These are phyloP conservation scores for Subacronicta megacephala DNA, from an alignment of 2,888 invertebrate genomes.

Conservation along the genomic window DNA sequence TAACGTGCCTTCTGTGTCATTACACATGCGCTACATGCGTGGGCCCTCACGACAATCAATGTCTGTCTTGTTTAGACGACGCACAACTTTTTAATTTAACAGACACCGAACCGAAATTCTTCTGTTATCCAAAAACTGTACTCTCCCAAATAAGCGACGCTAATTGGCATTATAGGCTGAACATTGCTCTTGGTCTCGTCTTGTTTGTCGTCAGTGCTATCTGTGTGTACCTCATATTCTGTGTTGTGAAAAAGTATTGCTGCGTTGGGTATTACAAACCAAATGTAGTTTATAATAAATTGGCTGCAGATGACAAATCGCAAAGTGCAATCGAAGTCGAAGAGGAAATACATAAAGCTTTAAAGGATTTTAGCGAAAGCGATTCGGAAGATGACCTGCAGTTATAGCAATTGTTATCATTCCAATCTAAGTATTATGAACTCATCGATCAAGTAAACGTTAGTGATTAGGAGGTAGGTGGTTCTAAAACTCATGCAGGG, in stretches of 20 bases:
- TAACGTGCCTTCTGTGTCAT: slow-evolving; percentile 92
- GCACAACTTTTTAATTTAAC: slow-evolving; percentile 86
- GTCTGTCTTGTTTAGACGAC: slow-evolving; percentile 92
- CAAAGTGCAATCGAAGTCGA: slow-evolving; percentile 81
- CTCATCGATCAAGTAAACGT: slow-evolving; percentile 64
- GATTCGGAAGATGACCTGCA: slow-evolving; percentile 82
- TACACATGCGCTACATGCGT: slow-evolving; percentile 93
- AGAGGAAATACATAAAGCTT: slow-evolving; percentile 81
- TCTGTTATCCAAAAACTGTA: slow-evolving; percentile 86
- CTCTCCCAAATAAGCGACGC: slow-evolving; percentile 80
- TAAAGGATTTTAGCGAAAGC: slow-evolving; percentile 79
- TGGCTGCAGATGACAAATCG: slow-evolving; percentile 79
- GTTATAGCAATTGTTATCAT: slow-evolving; percentile 76
- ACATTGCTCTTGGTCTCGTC: slow-evolving; percentile 77
- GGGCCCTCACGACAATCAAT: slow-evolving; percentile 92
- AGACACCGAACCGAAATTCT: slow-evolving; percentile 77
- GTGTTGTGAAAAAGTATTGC: slow-evolving; percentile 70
- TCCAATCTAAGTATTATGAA: slow-evolving; percentile 73
- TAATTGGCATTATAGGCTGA: slow-evolving; percentile 83
- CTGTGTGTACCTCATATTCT: slow-evolving; percentile 70
- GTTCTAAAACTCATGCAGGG: slow-evolving; percentile 69
- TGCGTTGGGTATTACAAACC: slow-evolving; percentile 72
- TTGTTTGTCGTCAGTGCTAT: slow-evolving; percentile 72
- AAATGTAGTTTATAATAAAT: slow-evolving; percentile 80
- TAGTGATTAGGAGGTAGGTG: slow-evolving; percentile 65